Base-by-base conservation (phyloP, 2,113 vertebrate genomes). In the Hepsetus odoe region DNA sequence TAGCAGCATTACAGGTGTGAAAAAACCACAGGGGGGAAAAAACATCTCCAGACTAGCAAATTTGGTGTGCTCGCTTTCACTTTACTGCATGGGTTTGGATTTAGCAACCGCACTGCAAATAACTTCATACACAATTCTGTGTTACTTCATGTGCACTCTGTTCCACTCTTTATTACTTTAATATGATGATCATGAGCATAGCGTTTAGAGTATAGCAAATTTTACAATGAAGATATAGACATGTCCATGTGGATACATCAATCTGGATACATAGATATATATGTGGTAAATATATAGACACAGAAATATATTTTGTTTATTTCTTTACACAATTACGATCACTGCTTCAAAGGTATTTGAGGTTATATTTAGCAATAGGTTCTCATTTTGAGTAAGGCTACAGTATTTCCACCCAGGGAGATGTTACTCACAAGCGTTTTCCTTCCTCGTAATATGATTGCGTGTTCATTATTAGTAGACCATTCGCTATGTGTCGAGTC, bases 11-110 rank as follows among this genome's bases (percentile, higher is more conserved):
- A 92, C 92, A 93, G 91, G 92, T 93, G 91, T 92, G 90, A 75
- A 85, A 88, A 82, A 93, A 94, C 92, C 93, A 91, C 92, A 93
- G 83, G 85, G 86, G 76, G 84, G 88, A 92, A 84, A 93, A 85
- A 90, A 87, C 88, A 89, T 91, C 84, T 85, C 84, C 67, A 83
- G 76, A 77, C 76, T 82, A 83, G 69, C 40, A 69, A 85, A 84
- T 84, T 68, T 70, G 76, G 55, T 83, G 84, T 80, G 85, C 76
- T 83, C 67, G 89, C 86, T 81, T 86, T 89, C 81, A 82, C 72
- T 86, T 82, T 89, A 49, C 83, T 85, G 86, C 73, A 81, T 44
- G 30, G 46, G 38, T 72, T 51, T 77, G 82, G 79, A 80, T 84
- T 66, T 28, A 66, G 74, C 74, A 80, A 72, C 51, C 73, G 64